Percentiles rank a stretch among this genome's conserved stretches.
phyloP scores from a whole-genome alignment of 2,888 invertebrate species.

The Dicyrtomina minuta region DNA sequence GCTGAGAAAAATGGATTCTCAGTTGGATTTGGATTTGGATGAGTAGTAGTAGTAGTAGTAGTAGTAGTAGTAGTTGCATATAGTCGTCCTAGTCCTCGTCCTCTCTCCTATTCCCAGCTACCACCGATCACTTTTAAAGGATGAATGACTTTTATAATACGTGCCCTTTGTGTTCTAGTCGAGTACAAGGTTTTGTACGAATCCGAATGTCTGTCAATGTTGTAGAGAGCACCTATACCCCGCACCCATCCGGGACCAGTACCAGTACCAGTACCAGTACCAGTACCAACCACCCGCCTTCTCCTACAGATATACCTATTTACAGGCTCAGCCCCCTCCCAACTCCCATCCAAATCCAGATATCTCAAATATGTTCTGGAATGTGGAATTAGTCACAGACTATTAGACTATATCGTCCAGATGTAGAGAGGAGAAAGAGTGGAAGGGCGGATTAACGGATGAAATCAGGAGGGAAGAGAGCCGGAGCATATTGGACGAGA shows the following conservation, averaged over 20 bases:
- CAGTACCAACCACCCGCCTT: too few species aligned
- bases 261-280: too few species aligned
- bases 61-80: too few species aligned
- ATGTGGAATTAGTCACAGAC: conserved; percentile 16
- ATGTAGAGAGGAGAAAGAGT: not conserved
- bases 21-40: not conserved
- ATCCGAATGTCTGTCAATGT: too few species aligned
- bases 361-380: conserved; percentile 4
- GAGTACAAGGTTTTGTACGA: not conserved
- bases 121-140: not conserved
- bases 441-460: not conserved
- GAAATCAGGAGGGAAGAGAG: conserved; percentile 2
- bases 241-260: too few species aligned
- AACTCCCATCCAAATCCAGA: too few species aligned
- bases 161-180: not conserved
- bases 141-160: conserved; percentile 11
- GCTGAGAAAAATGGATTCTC: conserved; percentile 7
- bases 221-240: too few species aligned
- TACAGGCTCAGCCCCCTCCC: too few species aligned
- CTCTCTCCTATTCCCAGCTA: too few species aligned
- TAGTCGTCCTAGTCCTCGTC: too few species aligned
- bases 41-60: not conserved
- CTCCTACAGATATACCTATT: too few species aligned
- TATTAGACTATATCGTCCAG: not conserved
- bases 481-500: not conserved